Evolutionary conservation across 2,797 vertebrate genomes (phyloP).

Genomic region (Pachyuromys duprasi): DNA sequence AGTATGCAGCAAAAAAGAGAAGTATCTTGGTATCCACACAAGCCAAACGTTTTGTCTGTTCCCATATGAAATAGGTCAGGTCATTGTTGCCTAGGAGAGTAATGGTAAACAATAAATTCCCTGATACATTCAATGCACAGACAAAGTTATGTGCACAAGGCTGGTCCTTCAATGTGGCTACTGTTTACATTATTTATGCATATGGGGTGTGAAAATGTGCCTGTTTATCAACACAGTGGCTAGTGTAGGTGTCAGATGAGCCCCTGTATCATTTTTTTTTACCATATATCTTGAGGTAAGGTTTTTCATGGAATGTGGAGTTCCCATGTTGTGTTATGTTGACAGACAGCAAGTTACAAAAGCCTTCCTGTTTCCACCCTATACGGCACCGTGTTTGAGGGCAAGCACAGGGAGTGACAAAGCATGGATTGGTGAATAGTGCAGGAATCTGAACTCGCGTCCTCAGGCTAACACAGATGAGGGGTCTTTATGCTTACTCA

Average conservation of each 20-base stretch:
- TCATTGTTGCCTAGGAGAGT: neutral
- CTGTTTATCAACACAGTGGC: neutral
- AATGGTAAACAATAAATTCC: neutral
- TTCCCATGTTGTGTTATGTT: neutral
- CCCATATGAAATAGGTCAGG: neutral
- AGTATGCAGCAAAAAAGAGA: neutral
- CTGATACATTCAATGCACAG: fast-evolving
- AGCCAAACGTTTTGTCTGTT: neutral
- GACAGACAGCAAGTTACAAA: neutral
- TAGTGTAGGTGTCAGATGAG: neutral
- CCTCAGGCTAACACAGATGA: neutral
- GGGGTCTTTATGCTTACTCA: neutral
- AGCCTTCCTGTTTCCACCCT: neutral
- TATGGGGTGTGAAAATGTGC: neutral
- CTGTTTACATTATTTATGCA: neutral
- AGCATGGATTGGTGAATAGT: neutral
- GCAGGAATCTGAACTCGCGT: neutral
- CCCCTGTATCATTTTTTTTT: too few relatives aligned
- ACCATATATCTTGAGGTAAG: neutral
- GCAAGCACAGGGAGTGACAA: neutral
- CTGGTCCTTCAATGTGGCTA: neutral
- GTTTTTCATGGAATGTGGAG: neutral
- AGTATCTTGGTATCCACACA: fast-evolving
- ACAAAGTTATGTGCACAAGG: fast-evolving
- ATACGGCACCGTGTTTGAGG: neutral